These are phyloP conservation scores for Thereva nobilitata DNA, from an alignment of 2,888 invertebrate genomes.

Conservation along the genomic window DNA sequence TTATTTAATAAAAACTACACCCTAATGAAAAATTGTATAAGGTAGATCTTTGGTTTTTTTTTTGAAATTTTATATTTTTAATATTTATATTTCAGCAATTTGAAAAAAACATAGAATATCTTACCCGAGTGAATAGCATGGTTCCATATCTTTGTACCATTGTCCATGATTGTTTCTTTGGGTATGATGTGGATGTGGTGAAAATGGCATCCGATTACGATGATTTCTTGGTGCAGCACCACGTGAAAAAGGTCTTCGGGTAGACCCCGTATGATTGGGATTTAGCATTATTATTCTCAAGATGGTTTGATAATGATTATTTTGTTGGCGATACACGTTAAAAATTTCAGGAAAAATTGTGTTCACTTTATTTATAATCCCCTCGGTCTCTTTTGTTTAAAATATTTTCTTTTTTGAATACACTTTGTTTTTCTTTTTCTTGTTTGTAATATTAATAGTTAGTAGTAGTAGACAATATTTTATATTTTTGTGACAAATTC, in stretches of 20 bases:
- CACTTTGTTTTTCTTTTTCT: too few relatives aligned
- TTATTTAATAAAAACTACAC: not conserved
- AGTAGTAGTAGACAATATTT: too few relatives aligned
- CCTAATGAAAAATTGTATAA: too few relatives aligned
- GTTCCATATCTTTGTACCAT: constrained; percentile 50
- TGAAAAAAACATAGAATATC: constrained; percentile 42
- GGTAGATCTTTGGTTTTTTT: too few relatives aligned
- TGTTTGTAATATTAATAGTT: too few relatives aligned
- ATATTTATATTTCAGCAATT: not conserved
- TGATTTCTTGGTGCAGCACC: constrained; percentile 55
- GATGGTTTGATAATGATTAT: constrained; percentile 12
- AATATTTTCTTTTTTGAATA: too few relatives aligned
- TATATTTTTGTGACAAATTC: too few relatives aligned
- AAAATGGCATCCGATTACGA: constrained; percentile 55
- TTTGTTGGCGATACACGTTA: constrained; percentile 9
- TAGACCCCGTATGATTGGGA: constrained; percentile 55
- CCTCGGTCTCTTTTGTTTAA: too few relatives aligned
- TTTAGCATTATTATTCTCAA: constrained; percentile 47
- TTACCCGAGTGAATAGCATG: constrained; percentile 56
- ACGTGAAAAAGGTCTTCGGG: constrained; percentile 56
- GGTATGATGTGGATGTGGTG: constrained; percentile 53
- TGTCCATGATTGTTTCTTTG: constrained; percentile 48
- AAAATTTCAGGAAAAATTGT: too few relatives aligned
- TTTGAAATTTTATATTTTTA: not conserved
- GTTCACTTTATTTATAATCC: too few relatives aligned